phyloP scores from a whole-genome alignment of 1,140 invertebrate genomes.

The Bombyx mori region ASM3026992v2 NC_085119.1:15380501-15381000 shows the following conservation, averaged over 20 bases:
- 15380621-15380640: conserved; percentile 3
- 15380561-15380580: too few species aligned
- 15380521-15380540: too few species aligned
- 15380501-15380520: too few species aligned
- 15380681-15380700: conserved; percentile 5
- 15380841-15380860: conserved; percentile 2
- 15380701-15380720: conserved; percentile 4
- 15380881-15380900: conserved; percentile 2
- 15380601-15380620: background rate
- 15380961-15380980: too few species aligned
- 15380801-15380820: background rate
- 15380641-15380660: conserved; percentile 1
- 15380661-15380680: background rate
- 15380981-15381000: too few species aligned
- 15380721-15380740: conserved; percentile 1
- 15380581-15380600: too few species aligned
- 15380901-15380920: background rate
- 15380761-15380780: conserved; percentile 5
- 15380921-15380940: too few species aligned
- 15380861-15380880: background rate
- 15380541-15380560: too few species aligned
- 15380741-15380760: background rate
- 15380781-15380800: conserved; percentile 3
- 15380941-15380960: too few species aligned
- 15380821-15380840: conserved; percentile 1